Conservation (phyloP, 2,113 vertebrate genomes). For the Sisor rabdophorus region DNA sequence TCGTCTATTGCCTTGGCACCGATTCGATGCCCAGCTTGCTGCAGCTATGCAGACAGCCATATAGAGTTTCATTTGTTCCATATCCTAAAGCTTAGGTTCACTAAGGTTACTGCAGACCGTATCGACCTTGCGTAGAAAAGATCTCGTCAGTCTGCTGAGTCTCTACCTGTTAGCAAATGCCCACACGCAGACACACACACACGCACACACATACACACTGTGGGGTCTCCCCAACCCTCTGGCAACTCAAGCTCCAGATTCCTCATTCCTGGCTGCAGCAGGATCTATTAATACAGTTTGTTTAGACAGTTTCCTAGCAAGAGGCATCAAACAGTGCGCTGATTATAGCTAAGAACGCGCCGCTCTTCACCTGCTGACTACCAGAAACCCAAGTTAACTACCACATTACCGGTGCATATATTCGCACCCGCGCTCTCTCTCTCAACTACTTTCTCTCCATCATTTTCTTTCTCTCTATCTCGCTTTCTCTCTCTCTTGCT, state of each 20-base stretch:
- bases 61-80: slow-evolving; percentile 71
- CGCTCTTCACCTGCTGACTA: slow-evolving; percentile 71
- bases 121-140: slow-evolving; percentile 44
- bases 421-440: slow-evolving; percentile 50
- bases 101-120: slow-evolving; percentile 61
- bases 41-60: slow-evolving; percentile 59
- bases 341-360: slow-evolving; percentile 70
- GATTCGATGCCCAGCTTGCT: slow-evolving; percentile 52
- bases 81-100: slow-evolving; percentile 64
- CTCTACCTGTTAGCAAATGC: slow-evolving; percentile 53
- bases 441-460: slow-evolving; percentile 53
- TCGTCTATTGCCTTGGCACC: slow-evolving; percentile 50
- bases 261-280: slow-evolving; percentile 67
- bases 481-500: slow-evolving; percentile 49
- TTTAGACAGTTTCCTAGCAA: slow-evolving; percentile 83
- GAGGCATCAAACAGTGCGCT: slow-evolving; percentile 75
- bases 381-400: slow-evolving; percentile 71
- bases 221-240: slow-evolving; percentile 68
- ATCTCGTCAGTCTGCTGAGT: slow-evolving; percentile 31
- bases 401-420: background rate
- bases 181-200: slow-evolving; percentile 1
- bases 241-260: slow-evolving; percentile 70
- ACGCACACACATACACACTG: slow-evolving; percentile 22
- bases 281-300: slow-evolving; percentile 80
- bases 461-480: slow-evolving; percentile 49